phyloP scores from a whole-genome alignment of 2,797 vertebrate genomes.

The Scyliorhinus canicula region DNA sequence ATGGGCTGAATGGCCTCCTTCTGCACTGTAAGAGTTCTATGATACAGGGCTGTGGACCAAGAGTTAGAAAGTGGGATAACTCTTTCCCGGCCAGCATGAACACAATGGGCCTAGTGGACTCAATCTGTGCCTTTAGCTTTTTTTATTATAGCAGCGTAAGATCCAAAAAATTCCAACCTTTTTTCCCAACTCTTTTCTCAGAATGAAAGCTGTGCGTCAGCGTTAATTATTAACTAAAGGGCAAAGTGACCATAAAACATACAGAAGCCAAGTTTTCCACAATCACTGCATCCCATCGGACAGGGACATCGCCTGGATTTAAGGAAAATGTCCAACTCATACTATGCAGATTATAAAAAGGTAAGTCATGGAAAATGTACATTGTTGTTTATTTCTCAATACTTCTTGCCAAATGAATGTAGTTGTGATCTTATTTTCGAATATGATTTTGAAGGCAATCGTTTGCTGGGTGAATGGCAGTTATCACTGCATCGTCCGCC shows the following conservation, averaged over 20 bases:
- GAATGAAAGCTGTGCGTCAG: not conserved
- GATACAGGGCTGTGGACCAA: too few species aligned
- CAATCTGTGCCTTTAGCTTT: not conserved
- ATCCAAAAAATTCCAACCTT: not conserved
- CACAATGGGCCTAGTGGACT: too few species aligned
- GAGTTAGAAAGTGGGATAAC: too few species aligned
- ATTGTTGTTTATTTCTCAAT: not conserved
- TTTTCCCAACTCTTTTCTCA: not conserved
- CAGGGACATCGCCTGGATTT: not conserved
- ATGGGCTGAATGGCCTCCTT: too few species aligned
- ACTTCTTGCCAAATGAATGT: not conserved
- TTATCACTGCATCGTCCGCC: not conserved
- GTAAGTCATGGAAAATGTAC: not conserved
- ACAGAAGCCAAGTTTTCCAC: not conserved
- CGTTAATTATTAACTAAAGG: slow-evolving; percentile 31
- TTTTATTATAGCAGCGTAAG: not conserved
- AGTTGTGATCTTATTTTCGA: not conserved
- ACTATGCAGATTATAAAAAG: not conserved
- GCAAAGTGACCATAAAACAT: not conserved
- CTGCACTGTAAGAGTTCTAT: too few species aligned
- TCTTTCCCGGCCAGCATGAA: too few species aligned
- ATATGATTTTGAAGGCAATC: not conserved
- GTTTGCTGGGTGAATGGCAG: not conserved
- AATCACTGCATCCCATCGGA: not conserved
- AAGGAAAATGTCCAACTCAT: not conserved